phyloP scores from a whole-genome alignment of 2,797 vertebrate species.

The Miichthys miiuy region DNA sequence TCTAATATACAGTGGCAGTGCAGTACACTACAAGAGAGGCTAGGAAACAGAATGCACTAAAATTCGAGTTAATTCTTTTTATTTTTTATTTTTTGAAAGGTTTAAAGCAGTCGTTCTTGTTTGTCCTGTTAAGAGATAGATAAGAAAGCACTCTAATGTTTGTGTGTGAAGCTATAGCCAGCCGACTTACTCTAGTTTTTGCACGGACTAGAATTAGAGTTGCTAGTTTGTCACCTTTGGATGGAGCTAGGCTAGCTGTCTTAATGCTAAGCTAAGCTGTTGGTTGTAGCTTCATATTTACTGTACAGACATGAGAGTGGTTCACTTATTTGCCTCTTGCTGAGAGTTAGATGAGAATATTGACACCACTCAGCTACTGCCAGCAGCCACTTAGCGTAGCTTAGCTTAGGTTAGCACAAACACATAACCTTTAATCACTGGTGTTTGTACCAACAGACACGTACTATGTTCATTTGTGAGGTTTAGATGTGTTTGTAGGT shows the following conservation, averaged over 20 bases:
- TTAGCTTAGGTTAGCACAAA: not conserved
- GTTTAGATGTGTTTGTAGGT: not conserved
- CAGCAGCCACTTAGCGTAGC: not conserved
- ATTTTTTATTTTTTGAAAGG: not conserved
- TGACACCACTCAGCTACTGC: not conserved
- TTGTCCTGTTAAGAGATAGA: not conserved
- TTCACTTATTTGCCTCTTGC: not conserved
- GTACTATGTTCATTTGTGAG: no score
- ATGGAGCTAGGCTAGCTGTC: not conserved
- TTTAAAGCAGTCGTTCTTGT: constrained; percentile 15
- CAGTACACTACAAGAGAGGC: constrained; percentile 51
- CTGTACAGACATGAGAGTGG: not conserved
- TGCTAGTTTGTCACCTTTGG: no score
- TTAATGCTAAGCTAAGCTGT: not conserved
- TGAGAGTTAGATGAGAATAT: not conserved
- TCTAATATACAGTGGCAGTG: constrained; percentile 77
- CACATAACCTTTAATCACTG: not conserved
- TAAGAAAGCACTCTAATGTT: not conserved
- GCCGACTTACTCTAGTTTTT: not conserved
- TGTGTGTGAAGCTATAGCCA: not conserved
- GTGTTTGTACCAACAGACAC: not conserved
- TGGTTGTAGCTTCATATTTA: not conserved
- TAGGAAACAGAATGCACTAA: constrained; percentile 45
- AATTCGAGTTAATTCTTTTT: constrained; percentile 63
- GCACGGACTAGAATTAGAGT: not conserved